Conservation (phyloP, 2,888 invertebrate genomes). For the Lycaena phlaeas region DNA sequence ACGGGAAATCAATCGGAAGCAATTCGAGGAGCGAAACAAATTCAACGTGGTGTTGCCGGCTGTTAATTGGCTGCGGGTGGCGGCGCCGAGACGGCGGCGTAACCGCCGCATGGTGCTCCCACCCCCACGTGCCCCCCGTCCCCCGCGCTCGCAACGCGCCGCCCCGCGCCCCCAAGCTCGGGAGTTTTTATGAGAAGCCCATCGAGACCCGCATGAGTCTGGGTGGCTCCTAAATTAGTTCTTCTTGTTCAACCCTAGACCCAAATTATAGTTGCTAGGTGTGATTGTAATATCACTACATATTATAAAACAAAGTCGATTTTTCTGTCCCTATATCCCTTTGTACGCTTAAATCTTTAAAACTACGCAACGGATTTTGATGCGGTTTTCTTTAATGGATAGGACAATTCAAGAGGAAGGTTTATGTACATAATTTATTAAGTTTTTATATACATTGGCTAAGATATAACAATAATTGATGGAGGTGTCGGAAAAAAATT, state of each 20-base stretch:
- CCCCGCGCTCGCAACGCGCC: conserved; percentile 45
- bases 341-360: no score
- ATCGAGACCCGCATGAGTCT: conserved; percentile 53
- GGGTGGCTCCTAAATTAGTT: conserved; percentile 57
- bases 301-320: no score
- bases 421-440: no score
- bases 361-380: no score
- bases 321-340: no score
- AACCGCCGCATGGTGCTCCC: conserved; percentile 68
- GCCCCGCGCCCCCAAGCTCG: no score
- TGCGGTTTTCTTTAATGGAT: no score
- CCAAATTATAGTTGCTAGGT: conserved; percentile 10
- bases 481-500: no score
- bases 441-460: no score
- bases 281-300: background rate
- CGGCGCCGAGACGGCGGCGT: conserved; percentile 72
- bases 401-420: no score
- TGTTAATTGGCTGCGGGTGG: conserved; percentile 73
- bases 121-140: conserved; percentile 48
- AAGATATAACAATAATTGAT: no score
- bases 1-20: conserved; percentile 68
- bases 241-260: conserved; percentile 38
- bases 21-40: conserved; percentile 65
- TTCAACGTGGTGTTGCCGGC: conserved; percentile 62
- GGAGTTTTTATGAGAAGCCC: conserved; percentile 63